Evolutionary conservation across 2,888 invertebrate species (phyloP).

Genomic region (Achlya flavicornis): DNA sequence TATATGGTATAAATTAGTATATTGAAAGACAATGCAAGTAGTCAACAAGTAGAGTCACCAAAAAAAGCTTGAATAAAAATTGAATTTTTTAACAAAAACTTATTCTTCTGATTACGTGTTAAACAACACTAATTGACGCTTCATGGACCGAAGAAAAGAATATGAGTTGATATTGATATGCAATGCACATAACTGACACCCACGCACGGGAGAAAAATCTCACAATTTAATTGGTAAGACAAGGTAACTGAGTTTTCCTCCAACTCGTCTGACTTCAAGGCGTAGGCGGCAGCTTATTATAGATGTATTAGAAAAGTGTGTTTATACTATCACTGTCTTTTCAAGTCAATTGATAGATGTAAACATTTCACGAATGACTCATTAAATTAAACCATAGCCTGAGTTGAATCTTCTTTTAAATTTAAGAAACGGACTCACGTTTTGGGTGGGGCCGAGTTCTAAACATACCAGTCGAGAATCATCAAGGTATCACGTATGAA

Average conservation of each 20-base stretch:
- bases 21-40: too few relatives aligned
- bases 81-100: too few relatives aligned
- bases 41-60: too few relatives aligned
- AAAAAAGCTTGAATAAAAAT: too few relatives aligned
- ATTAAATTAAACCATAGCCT: slow-evolving; percentile 1
- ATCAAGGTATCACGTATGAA: slow-evolving; percentile 39
- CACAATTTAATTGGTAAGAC: not conserved
- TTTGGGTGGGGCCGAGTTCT: slow-evolving; percentile 50
- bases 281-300: slow-evolving; percentile 2
- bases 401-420: slow-evolving; percentile 16
- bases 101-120: too few relatives aligned
- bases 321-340: slow-evolving; percentile 2
- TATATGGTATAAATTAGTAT: too few relatives aligned
- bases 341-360: not conserved
- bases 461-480: slow-evolving; percentile 42
- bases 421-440: slow-evolving; percentile 37
- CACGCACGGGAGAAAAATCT: not conserved
- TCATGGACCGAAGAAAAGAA: not conserved
- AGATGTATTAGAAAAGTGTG: not conserved
- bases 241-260: not conserved
- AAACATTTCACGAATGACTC: slow-evolving; percentile 8
- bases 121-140: not conserved
- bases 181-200: not conserved
- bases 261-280: not conserved
- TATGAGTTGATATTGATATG: too few relatives aligned